Evolutionary conservation across 2,797 vertebrate species (phyloP).

Genomic region (Siniperca undulata): DNA sequence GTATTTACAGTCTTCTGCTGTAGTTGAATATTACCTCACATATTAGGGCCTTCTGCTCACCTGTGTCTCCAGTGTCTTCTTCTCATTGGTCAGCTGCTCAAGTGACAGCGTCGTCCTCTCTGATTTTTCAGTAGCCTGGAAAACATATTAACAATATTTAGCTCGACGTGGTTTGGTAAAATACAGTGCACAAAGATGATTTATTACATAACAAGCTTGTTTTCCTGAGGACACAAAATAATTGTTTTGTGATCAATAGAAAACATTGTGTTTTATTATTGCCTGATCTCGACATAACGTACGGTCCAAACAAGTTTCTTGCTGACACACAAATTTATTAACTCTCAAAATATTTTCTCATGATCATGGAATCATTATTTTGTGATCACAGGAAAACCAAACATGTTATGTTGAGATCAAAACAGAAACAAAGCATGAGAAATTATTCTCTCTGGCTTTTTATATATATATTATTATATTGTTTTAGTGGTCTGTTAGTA

Average conservation of each 20-base stretch:
- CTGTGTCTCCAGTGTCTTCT: conserved; percentile 69
- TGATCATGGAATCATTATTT: neutral
- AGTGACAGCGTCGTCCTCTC: conserved; percentile 75
- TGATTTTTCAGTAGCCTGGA: conserved; percentile 81
- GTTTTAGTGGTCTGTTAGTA: neutral
- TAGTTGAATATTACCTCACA: neutral
- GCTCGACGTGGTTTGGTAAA: neutral
- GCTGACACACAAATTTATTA: too few relatives aligned
- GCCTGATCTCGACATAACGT: neutral
- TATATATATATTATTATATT: neutral
- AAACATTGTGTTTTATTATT: neutral
- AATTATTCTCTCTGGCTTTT: neutral
- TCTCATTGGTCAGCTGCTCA: conserved; percentile 73
- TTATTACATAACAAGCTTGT: neutral
- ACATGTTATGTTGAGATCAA: neutral
- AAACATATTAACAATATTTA: conserved; percentile 23
- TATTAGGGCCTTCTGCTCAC: conserved; percentile 75
- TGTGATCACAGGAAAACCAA: neutral
- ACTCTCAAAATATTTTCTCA: neutral
- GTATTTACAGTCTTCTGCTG: neutral
- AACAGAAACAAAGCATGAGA: neutral
- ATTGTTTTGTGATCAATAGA: neutral
- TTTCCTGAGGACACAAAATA: neutral
- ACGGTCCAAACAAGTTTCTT: neutral
- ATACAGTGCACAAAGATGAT: neutral